These are phyloP conservation scores for Festucalex cinctus DNA, from an alignment of 2,113 vertebrate species.

Conservation along the genomic window DNA sequence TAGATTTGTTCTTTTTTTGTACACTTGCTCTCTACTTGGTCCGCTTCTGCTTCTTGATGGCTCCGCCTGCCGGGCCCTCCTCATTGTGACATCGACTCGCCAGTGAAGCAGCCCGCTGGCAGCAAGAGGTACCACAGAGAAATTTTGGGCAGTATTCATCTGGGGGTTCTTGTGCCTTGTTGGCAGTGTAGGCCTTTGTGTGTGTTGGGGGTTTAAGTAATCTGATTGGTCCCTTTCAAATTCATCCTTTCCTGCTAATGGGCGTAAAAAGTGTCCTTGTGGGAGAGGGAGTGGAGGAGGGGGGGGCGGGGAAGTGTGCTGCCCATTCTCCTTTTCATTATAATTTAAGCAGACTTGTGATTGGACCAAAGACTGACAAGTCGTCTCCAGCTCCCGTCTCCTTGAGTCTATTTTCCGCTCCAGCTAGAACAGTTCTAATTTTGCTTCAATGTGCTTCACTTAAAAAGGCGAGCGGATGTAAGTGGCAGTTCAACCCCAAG, in stretches of 20 bases:
- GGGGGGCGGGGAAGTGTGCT: not conserved
- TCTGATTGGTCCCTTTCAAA: constrained; percentile 60
- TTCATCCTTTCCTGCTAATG: constrained; percentile 33
- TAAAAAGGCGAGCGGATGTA: constrained; percentile 17
- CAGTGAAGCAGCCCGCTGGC: constrained; percentile 46
- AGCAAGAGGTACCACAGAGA: constrained; percentile 56
- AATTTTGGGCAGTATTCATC: constrained; percentile 55
- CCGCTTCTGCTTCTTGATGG: constrained; percentile 36
- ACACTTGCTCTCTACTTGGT: constrained; percentile 59
- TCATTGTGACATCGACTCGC: constrained; percentile 44
- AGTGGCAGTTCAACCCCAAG: constrained; percentile 48
- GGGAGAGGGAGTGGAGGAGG: constrained; percentile 1
- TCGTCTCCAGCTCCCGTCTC: constrained; percentile 19
- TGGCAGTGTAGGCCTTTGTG: constrained; percentile 61
- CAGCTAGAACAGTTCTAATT: constrained; percentile 21
- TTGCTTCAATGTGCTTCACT: constrained; percentile 39
- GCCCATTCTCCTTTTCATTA: constrained; percentile 17
- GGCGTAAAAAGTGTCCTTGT: constrained; percentile 37
- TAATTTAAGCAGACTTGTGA: constrained; percentile 31
- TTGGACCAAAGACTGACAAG: constrained; percentile 15
- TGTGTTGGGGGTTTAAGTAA: constrained; percentile 24
- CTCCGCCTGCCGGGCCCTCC: constrained; percentile 34
- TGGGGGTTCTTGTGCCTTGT: constrained; percentile 47
- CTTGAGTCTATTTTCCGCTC: constrained; percentile 35
- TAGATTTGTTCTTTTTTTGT: constrained; percentile 76